Percentiles rank a stretch among this genome's conserved stretches.
Evolutionary conservation across 2,888 invertebrate species (phyloP).

Genomic region (Auanema freiburgensis): DNA sequence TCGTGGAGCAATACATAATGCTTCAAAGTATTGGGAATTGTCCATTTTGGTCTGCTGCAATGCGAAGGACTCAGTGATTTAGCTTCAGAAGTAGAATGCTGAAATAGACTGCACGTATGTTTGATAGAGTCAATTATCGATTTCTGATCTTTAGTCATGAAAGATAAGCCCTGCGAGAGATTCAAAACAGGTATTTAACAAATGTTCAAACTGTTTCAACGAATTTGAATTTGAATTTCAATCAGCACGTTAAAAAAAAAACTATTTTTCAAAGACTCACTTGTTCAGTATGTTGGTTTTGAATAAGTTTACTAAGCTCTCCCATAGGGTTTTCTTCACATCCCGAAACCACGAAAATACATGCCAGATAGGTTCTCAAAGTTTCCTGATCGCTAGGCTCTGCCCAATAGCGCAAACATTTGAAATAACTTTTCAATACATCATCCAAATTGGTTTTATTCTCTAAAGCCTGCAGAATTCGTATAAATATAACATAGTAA

Average conservation of each 20-base stretch:
- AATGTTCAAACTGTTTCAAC: not conserved
- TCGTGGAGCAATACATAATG: conserved; percentile 87
- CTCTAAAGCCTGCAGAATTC: conserved; percentile 29
- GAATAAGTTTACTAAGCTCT: conserved; percentile 79
- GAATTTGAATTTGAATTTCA: not conserved
- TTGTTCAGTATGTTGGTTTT: conserved; percentile 78
- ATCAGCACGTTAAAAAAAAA: not conserved
- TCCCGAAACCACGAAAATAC: conserved; percentile 71
- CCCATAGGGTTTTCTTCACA: conserved; percentile 75
- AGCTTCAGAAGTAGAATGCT: conserved; percentile 44
- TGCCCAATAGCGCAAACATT: conserved; percentile 29
- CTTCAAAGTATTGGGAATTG: conserved; percentile 76
- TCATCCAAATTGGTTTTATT: conserved; percentile 16
- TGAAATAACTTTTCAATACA: conserved; percentile 7
- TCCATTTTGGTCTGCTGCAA: conserved; percentile 65
- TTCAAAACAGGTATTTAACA: conserved; percentile 1
- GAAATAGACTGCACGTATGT: conserved; percentile 18
- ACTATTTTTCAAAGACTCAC: conserved; percentile 26
- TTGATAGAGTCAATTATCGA: conserved; percentile 11
- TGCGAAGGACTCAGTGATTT: conserved; percentile 45
- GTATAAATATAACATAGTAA: not conserved
- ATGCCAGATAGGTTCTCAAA: conserved; percentile 71
- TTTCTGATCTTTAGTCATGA: conserved; percentile 22
- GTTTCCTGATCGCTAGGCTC: conserved; percentile 77
- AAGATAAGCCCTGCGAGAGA: conserved; percentile 12